Percentiles rank a stretch among this genome's conserved stretches.
phyloP scores from a whole-genome alignment of 2,797 vertebrate genomes.

The Setipinna tenuifilis region DNA sequence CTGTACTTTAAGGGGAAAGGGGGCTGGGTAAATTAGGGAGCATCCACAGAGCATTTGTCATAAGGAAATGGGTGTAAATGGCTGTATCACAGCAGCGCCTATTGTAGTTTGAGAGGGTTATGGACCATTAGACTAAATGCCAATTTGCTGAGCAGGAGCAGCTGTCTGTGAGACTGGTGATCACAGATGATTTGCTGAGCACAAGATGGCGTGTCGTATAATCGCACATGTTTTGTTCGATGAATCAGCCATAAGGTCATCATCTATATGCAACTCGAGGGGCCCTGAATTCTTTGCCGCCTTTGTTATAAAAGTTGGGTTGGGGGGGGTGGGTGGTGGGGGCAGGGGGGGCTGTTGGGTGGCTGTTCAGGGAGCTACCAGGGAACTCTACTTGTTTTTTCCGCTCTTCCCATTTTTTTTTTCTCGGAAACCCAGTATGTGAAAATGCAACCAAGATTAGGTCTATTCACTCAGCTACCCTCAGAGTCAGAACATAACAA shows the following conservation, averaged over 20 bases:
- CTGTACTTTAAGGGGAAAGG: background rate
- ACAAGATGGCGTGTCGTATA: background rate
- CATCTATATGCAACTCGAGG: background rate
- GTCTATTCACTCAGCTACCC: background rate
- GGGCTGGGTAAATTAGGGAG: background rate
- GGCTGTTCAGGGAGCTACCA: background rate
- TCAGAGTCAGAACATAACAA: background rate
- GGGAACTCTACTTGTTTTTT: background rate
- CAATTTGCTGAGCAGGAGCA: constrained; percentile 47
- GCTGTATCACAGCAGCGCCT: constrained; percentile 26
- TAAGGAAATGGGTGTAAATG: constrained; percentile 19
- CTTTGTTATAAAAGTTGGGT: background rate
- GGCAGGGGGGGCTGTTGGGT: no score
- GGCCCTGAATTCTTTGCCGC: background rate
- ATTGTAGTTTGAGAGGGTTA: constrained; percentile 44
- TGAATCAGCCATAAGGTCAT: constrained; percentile 9
- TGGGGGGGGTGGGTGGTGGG: no score
- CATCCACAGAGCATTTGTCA: constrained; percentile 13
- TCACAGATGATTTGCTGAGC: constrained; percentile 47
- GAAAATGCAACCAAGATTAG: background rate
- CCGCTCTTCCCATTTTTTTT: background rate
- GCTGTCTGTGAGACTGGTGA: constrained; percentile 42
- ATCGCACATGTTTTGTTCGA: background rate
- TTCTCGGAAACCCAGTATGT: background rate
- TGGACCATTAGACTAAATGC: constrained; percentile 50